phyloP scores from a whole-genome alignment of 2,113 vertebrate species.

The Gymnorhina tibicen region DNA sequence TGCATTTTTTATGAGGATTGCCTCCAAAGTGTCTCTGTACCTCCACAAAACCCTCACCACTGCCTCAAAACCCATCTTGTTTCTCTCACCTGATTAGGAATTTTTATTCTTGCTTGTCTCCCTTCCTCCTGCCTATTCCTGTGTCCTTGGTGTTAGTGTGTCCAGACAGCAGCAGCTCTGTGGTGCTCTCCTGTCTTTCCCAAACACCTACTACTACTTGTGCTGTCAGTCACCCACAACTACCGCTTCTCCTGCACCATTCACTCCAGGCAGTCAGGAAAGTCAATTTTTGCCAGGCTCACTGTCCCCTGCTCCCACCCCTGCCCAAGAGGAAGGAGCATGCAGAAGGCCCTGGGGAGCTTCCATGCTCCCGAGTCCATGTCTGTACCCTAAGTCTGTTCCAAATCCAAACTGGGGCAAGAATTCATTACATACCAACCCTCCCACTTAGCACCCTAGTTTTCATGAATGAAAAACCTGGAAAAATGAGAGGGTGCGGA shows the following conservation, averaged over 20 bases:
- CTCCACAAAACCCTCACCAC: background rate
- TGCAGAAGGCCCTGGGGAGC: background rate
- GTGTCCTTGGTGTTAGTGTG: background rate
- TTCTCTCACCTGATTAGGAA: background rate
- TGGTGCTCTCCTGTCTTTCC: background rate
- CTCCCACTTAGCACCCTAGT: conserved; percentile 18
- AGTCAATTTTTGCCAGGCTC: background rate
- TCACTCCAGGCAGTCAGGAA: background rate
- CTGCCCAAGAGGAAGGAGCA: background rate
- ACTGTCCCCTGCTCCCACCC: fast-evolving
- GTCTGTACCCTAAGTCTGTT: background rate
- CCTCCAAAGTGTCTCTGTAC: background rate
- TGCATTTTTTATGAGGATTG: conserved; percentile 33
- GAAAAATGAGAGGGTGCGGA: background rate
- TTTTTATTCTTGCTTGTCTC: background rate
- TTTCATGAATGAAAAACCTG: conserved; percentile 13
- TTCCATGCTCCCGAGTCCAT: background rate
- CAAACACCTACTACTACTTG: background rate
- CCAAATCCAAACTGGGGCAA: conserved; percentile 3
- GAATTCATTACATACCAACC: background rate
- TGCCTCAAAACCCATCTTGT: background rate
- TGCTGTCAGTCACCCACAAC: background rate
- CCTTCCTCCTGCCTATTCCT: background rate
- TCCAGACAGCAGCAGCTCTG: background rate
- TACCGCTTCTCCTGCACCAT: background rate